Evolutionary conservation across 2,113 vertebrate species (phyloP).

Genomic region (Chloropsis hardwickii): DNA sequence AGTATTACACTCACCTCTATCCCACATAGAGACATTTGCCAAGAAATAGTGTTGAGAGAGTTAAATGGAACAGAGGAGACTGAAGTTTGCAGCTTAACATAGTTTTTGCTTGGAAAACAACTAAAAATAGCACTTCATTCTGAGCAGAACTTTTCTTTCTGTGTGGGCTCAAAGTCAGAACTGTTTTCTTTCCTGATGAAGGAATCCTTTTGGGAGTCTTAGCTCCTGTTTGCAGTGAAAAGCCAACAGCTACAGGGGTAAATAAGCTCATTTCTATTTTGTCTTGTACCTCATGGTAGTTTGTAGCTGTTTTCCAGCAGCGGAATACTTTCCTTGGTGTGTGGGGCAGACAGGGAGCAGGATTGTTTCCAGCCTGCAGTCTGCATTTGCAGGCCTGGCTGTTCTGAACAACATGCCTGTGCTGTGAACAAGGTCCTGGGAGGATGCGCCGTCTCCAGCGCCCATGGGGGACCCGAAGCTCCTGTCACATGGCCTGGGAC

Average conservation of each 20-base stretch:
- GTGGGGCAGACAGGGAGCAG: neutral
- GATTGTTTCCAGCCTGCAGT: neutral
- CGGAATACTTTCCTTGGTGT: neutral
- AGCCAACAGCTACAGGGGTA: neutral
- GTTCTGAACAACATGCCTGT: neutral
- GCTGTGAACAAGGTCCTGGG: neutral
- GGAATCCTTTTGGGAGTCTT: neutral
- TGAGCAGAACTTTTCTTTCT: neutral
- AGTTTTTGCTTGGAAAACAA: conserved; percentile 9
- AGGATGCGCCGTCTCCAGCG: rapidly evolving
- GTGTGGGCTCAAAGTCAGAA: neutral
- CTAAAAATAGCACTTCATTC: conserved; percentile 37
- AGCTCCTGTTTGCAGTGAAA: conserved; percentile 3
- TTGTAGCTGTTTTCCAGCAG: neutral
- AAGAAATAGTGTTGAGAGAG: neutral
- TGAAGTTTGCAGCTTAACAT: neutral
- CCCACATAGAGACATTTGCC: neutral
- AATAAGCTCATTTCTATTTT: conserved; percentile 28
- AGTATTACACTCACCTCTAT: neutral
- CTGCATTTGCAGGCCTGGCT: neutral
- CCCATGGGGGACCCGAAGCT: neutral
- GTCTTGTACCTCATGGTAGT: neutral
- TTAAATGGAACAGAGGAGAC: neutral
- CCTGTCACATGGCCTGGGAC: rapidly evolving
- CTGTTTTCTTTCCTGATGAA: neutral